phyloP scores from a whole-genome alignment of 1,140 invertebrate species.

The Drosophila virilis region DNA sequence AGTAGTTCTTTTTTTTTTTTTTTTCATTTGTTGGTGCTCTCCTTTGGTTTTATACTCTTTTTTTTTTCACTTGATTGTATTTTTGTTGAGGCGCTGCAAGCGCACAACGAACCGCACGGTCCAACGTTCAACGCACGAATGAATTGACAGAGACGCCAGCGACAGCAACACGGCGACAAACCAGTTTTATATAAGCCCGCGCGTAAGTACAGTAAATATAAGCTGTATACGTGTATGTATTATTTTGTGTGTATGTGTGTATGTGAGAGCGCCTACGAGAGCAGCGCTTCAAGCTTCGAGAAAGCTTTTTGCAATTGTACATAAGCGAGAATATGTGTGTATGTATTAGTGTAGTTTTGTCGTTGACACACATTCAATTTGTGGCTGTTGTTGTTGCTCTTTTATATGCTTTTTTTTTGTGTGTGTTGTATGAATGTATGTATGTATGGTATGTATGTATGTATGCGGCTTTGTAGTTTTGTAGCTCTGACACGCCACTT shows the following conservation, averaged over 20 bases:
- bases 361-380: conserved; percentile 78
- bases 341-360: conserved; percentile 64
- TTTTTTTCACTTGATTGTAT: conserved; percentile 44
- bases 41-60: conserved; percentile 60
- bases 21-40: conserved; percentile 43
- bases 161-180: conserved; percentile 59
- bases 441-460: conserved; percentile 26
- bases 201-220: conserved; percentile 69
- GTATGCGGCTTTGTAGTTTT: conserved; percentile 36
- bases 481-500: conserved; percentile 64
- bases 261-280: conserved; percentile 29
- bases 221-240: conserved; percentile 28
- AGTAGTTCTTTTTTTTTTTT: conserved; percentile 36
- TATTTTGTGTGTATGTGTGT: neutral
- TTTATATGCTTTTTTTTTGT: conserved; percentile 45
- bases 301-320: conserved; percentile 66
- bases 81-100: conserved; percentile 48
- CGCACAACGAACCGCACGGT: conserved; percentile 66
- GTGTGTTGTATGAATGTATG: neutral
- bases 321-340: conserved; percentile 41
- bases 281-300: conserved; percentile 31
- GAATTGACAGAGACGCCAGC: conserved; percentile 57
- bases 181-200: conserved; percentile 62
- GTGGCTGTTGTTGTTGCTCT: conserved; percentile 53
- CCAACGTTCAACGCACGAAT: conserved; percentile 68